Conservation (phyloP, 64 coral and sea anemone species). For the Porites lutea region DNA sequence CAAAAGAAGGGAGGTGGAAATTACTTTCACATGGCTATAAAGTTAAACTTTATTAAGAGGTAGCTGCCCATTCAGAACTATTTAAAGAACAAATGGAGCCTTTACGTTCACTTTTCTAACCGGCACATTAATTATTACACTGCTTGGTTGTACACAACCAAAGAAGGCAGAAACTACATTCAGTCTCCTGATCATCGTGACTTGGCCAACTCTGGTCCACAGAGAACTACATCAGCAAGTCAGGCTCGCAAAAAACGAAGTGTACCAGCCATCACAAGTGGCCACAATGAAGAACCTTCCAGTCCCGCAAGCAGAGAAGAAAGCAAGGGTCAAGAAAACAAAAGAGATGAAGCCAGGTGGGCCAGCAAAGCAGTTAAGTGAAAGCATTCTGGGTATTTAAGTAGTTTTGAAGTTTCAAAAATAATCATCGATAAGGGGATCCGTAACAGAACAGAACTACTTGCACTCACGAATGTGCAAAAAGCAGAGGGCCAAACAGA, state of each 20-base stretch:
- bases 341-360: no score
- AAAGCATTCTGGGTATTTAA: background rate
- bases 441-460: slow-evolving; percentile 6
- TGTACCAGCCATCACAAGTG: background rate
- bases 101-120: slow-evolving; percentile 31
- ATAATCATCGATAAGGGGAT: slow-evolving; percentile 28
- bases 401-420: slow-evolving; percentile 36
- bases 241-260: background rate
- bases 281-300: background rate
- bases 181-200: slow-evolving; percentile 2
- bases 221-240: background rate
- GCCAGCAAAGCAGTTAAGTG: no score
- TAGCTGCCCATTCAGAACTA: background rate
- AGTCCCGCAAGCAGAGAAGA: background rate
- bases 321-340: slow-evolving; percentile 10
- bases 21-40: background rate
- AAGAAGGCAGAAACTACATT: background rate
- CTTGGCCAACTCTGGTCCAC: background rate
- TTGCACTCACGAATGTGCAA: slow-evolving; percentile 29
- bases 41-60: background rate
- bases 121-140: slow-evolving; percentile 41
- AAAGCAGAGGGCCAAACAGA: slow-evolving; percentile 59
- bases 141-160: background rate
- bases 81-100: background rate
- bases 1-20: slow-evolving; percentile 40